phyloP scores from a whole-genome alignment of 2,888 invertebrate genomes.

The Aspidapion aeneum region DNA sequence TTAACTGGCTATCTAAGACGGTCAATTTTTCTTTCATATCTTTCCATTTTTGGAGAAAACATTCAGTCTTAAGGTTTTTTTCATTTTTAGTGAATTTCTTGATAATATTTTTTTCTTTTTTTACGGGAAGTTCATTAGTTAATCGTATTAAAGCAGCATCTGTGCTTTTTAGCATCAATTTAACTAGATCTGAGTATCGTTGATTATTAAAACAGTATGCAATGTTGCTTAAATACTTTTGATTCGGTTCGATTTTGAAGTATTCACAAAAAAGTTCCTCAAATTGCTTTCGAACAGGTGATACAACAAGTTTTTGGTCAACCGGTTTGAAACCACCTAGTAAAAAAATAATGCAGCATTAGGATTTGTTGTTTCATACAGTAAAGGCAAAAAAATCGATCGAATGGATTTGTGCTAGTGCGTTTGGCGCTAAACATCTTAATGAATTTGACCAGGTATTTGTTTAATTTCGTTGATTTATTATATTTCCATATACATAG shows the following conservation, averaged over 20 bases:
- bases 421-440: no score
- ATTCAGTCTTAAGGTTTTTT: conserved; percentile 28
- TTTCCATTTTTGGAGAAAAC: conserved; percentile 60
- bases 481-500: no score
- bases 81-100: no score
- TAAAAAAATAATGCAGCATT: neutral
- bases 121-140: conserved; percentile 28
- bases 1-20: conserved; percentile 71
- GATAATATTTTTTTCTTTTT: conserved; percentile 44
- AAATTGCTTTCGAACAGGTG: conserved; percentile 74
- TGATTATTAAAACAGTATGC: conserved; percentile 70
- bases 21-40: conserved; percentile 62
- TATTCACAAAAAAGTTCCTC: conserved; percentile 77
- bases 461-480: no score
- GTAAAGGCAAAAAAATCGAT: no score
- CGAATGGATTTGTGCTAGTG: no score
- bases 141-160: conserved; percentile 61
- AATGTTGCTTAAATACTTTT: conserved; percentile 77
- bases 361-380: no score
- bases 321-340: conserved; percentile 94
- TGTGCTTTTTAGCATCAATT: conserved; percentile 72
- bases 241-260: conserved; percentile 73
- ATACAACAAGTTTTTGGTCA: conserved; percentile 78
- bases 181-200: conserved; percentile 68
- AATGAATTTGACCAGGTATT: no score